Conservation (phyloP, 2,113 vertebrate species). For the Spermophilus dauricus region DNA sequence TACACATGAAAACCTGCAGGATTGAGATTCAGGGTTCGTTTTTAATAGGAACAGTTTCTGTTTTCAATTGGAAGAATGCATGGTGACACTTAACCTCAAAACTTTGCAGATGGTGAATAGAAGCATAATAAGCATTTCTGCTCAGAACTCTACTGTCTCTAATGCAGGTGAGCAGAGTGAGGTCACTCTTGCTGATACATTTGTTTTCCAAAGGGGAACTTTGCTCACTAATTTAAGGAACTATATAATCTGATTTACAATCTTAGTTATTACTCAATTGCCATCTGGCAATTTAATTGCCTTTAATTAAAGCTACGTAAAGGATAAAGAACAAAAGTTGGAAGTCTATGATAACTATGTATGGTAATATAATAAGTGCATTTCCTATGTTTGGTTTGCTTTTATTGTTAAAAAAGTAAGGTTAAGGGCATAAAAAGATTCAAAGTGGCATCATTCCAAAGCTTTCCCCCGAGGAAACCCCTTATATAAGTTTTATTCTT, state of each 20-base stretch:
- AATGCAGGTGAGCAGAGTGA: neutral
- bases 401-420: slow-evolving; percentile 33
- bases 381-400: slow-evolving; percentile 22
- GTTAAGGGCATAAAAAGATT: neutral
- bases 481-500: slow-evolving; percentile 70
- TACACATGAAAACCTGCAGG: neutral
- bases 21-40: neutral
- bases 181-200: neutral
- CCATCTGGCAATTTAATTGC: neutral
- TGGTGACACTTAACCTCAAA: neutral
- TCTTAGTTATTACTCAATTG: slow-evolving; percentile 19
- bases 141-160: neutral
- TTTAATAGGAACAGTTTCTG: neutral
- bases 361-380: neutral
- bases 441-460: slow-evolving; percentile 17
- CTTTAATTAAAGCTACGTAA: slow-evolving; percentile 37
- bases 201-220: slow-evolving; percentile 19
- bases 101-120: neutral
- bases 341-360: neutral
- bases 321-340: neutral
- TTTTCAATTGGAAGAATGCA: neutral
- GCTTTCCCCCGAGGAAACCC: slow-evolving; percentile 53
- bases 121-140: neutral
- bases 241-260: neutral
- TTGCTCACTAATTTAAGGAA: slow-evolving; percentile 15